Percentiles rank a stretch among this genome's conserved stretches.
phyloP scores from a whole-genome alignment of 2,888 invertebrate species.

The Monoplex corrugatus region DNA sequence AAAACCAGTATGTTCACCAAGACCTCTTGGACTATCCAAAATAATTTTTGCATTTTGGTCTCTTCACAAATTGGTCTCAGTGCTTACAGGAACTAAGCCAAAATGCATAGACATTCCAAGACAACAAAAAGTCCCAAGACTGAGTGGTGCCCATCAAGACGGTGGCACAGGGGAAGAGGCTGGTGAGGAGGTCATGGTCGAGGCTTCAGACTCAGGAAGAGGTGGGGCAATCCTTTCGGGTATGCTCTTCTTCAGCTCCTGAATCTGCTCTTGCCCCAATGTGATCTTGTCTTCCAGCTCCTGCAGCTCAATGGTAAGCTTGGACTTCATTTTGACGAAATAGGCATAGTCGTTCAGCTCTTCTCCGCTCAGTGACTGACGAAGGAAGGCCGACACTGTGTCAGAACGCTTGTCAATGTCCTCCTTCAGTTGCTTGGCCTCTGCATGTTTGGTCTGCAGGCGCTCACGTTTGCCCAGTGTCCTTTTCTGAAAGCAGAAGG shows the following conservation, averaged over 20 bases:
- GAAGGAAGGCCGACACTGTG: conserved; percentile 86
- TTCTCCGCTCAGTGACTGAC: conserved; percentile 86
- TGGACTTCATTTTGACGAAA: conserved; percentile 93
- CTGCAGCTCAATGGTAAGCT: conserved; percentile 90
- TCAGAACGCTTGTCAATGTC: conserved; percentile 90
- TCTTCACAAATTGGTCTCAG: not conserved
- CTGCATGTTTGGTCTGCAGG: conserved; percentile 89
- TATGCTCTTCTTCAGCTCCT: conserved; percentile 87
- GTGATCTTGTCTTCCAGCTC: conserved; percentile 92
- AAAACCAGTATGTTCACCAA: not conserved
- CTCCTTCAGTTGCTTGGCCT: conserved; percentile 90
- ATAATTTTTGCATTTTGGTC: not conserved
- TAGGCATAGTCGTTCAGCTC: conserved; percentile 91
- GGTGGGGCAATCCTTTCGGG: conserved; percentile 54
- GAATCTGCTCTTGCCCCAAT: conserved; percentile 90
- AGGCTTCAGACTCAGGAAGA: not conserved
- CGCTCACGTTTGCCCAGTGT: conserved; percentile 87
- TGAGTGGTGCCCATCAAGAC: not conserved
- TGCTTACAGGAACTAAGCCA: not conserved
- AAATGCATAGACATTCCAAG: too few relatives aligned
- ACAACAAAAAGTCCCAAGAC: too few relatives aligned
- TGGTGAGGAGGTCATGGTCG: conserved; percentile 7
- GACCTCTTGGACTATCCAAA: not conserved
- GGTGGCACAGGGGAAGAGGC: conserved; percentile 20
- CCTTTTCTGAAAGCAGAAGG: conserved; percentile 67